Evolutionary conservation across 2,888 invertebrate genomes (phyloP).

Genomic region (Leucophenga montana): DNA sequence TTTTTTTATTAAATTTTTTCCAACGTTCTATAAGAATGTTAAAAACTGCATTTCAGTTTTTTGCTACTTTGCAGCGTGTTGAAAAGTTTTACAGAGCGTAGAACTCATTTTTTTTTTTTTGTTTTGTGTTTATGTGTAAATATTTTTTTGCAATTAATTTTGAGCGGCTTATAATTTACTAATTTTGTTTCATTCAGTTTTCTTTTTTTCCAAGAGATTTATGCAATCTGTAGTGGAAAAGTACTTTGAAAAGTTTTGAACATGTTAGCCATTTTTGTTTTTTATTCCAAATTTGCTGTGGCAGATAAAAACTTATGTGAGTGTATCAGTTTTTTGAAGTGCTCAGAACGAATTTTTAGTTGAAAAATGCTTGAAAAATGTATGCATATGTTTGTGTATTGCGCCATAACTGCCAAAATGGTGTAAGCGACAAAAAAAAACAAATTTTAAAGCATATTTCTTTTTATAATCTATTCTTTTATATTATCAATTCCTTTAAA

Average conservation of each 20-base stretch:
- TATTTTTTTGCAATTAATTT: constrained; percentile 68
- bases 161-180: constrained; percentile 67
- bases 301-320: no score
- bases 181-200: constrained; percentile 51
- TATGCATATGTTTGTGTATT: no score
- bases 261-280: background rate
- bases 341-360: no score
- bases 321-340: no score
- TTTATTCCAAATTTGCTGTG: no score
- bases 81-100: constrained; percentile 39
- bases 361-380: no score
- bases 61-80: constrained; percentile 10
- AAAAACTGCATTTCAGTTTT: constrained; percentile 59
- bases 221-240: no score
- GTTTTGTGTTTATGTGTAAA: constrained; percentile 50
- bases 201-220: background rate
- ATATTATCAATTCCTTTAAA: no score
- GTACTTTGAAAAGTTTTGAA: background rate
- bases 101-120: constrained; percentile 20
- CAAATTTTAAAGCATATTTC: no score
- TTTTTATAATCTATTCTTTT: no score
- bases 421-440: no score
- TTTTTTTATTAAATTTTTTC: constrained; percentile 35
- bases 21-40: constrained; percentile 51
- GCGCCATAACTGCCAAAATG: no score